Conservation (phyloP, 2,797 vertebrate genomes). For the Acanthurus lineatus region DNA sequence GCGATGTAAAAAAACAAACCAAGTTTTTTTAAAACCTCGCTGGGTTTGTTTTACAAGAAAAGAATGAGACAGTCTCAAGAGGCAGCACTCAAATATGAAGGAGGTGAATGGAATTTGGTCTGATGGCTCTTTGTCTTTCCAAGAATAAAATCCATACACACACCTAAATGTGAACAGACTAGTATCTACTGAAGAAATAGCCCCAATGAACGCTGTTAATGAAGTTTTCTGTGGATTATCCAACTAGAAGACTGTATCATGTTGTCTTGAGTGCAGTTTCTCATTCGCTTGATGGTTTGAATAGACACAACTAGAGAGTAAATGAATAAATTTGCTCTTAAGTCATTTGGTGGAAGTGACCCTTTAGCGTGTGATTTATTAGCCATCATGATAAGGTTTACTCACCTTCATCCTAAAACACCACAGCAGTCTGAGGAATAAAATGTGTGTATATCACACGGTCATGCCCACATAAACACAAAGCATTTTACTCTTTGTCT, state of each 20-base stretch:
- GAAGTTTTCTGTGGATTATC: not conserved
- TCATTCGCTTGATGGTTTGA: not conserved
- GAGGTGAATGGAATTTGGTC: not conserved
- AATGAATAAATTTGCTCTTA: not conserved
- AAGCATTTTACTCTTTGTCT: slow-evolving; percentile 24
- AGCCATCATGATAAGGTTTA: not conserved
- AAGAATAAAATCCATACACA: not conserved
- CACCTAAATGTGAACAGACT: not conserved
- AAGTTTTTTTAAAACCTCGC: not conserved
- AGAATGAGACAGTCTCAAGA: not conserved
- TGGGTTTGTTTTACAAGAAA: not conserved
- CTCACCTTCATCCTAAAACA: not conserved
- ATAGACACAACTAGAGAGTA: not conserved
- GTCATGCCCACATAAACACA: not conserved
- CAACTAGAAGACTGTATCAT: not conserved
- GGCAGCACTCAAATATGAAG: not conserved
- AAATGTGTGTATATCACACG: not conserved
- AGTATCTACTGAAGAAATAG: not conserved
- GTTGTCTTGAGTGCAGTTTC: not conserved
- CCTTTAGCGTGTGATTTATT: slow-evolving; percentile 7
- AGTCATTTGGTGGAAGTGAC: not conserved
- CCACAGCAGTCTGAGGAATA: not conserved
- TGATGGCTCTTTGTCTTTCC: not conserved
- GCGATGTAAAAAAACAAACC: no score
- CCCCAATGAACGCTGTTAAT: not conserved